These are phyloP conservation scores for Andrena trimmerana DNA, from an alignment of 2,888 invertebrate species.

Conservation along the genomic window DNA sequence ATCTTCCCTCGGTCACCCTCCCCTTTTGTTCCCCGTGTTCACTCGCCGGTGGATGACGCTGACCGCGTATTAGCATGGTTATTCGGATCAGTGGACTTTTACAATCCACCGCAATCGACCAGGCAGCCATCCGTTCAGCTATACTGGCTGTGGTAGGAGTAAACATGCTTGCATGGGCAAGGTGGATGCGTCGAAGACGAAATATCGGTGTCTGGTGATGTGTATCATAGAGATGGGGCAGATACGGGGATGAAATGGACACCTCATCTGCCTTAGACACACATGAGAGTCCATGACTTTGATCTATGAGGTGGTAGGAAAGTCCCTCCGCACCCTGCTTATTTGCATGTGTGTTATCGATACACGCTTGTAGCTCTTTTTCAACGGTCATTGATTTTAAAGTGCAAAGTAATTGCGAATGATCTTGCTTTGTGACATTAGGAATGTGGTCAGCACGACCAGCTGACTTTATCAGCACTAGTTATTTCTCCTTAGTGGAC, in stretches of 20 bases:
- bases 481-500: no score
- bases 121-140: conserved; percentile 43
- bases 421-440: no score
- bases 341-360: neutral
- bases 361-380: no score
- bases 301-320: neutral
- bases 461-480: no score
- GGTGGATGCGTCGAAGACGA: conserved; percentile 41
- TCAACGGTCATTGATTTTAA: no score
- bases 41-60: conserved; percentile 21
- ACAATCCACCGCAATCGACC: conserved; percentile 67
- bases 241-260: conserved; percentile 17
- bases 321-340: neutral
- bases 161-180: conserved; percentile 47
- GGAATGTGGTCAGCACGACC: no score
- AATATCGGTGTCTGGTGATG: conserved; percentile 37
- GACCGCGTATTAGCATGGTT: conserved; percentile 45
- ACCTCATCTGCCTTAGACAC: neutral
- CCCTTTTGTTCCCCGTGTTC: conserved; percentile 19
- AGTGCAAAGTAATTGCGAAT: no score
- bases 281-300: no score
- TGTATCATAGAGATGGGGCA: conserved; percentile 10
- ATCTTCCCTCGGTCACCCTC: conserved; percentile 71
- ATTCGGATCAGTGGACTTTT: conserved; percentile 63
- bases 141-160: conserved; percentile 61